Evolutionary conservation across 1,140 invertebrate species (phyloP).

Genomic region (Matsumurasca onukii): DNA sequence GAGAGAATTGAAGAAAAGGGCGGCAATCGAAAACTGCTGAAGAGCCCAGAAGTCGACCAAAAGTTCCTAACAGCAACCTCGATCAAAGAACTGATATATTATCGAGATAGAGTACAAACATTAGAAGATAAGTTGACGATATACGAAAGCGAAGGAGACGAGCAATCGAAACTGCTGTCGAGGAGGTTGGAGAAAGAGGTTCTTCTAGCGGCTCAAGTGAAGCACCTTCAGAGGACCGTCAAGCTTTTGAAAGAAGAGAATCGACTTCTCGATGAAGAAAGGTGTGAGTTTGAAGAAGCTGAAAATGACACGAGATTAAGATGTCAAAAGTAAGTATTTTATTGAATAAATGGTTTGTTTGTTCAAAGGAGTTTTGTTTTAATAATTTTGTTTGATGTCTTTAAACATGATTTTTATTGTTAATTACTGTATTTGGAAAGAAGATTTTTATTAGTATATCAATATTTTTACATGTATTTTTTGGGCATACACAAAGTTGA

Average conservation of each 20-base stretch:
- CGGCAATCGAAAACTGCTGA: conserved; percentile 29
- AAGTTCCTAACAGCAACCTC: conserved; percentile 26
- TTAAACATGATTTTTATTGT: background rate
- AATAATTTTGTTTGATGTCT: too few relatives aligned
- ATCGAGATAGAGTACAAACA: conserved; percentile 37
- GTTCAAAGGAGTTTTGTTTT: too few relatives aligned
- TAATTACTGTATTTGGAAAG: background rate
- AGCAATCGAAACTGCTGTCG: conserved; percentile 35
- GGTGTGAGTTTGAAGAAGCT: conserved; percentile 51
- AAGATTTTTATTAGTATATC: background rate
- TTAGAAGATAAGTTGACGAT: conserved; percentile 41
- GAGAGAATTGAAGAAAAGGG: conserved; percentile 45
- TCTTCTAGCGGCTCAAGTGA: conserved; percentile 41
- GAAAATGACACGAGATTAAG: conserved; percentile 51
- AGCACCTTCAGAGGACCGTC: conserved; percentile 43
- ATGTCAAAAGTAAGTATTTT: conserved; percentile 49
- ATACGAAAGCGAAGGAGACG: conserved; percentile 40
- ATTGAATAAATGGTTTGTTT: background rate
- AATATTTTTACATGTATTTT: background rate
- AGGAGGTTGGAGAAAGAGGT: conserved; percentile 38
- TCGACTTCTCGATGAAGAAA: conserved; percentile 47
- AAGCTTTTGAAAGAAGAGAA: conserved; percentile 45
- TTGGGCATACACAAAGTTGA: too few relatives aligned
- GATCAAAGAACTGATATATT: conserved; percentile 39
- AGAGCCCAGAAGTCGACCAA: conserved; percentile 9